These are phyloP conservation scores for Vimba vimba DNA, from an alignment of 2,113 vertebrate genomes.

Conservation along the genomic window DNA sequence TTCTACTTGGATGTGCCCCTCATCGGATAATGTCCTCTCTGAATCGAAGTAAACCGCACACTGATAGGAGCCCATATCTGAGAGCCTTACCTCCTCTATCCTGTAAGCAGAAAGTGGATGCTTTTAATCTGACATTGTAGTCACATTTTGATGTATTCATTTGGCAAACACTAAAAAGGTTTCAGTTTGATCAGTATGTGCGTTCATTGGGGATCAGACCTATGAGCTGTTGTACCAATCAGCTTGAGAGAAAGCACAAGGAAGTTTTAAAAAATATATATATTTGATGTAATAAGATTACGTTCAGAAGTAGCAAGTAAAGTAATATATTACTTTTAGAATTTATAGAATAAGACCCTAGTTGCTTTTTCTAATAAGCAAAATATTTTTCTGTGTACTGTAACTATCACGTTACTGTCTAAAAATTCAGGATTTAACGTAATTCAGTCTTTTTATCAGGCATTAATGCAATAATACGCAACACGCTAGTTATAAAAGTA, in stretches of 20 bases:
- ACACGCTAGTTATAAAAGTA: not conserved
- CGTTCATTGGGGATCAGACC: not conserved
- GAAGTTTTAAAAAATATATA: not conserved
- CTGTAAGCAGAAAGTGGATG: constrained; percentile 50
- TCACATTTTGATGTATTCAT: not conserved
- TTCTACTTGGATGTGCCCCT: constrained; percentile 82
- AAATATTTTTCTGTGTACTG: not conserved
- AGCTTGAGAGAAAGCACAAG: not conserved
- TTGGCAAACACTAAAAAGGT: not conserved
- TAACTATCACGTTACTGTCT: not conserved
- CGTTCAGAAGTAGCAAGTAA: too few relatives aligned
- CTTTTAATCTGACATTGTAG: not conserved
- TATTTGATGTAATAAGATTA: not conserved
- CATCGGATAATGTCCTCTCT: constrained; percentile 69
- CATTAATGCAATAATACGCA: not conserved
- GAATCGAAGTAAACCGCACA: constrained; percentile 70
- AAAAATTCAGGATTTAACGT: not conserved
- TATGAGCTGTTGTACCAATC: not conserved
- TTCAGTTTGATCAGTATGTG: not conserved
- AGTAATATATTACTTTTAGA: too few relatives aligned
- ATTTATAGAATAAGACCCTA: too few relatives aligned
- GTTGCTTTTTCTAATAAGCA: not conserved
- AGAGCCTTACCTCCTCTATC: constrained; percentile 76
- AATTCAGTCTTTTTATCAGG: not conserved
- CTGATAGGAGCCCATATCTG: constrained; percentile 81